Base-by-base conservation (phyloP, 2,113 vertebrate species). In the Xerus inauris region DNA sequence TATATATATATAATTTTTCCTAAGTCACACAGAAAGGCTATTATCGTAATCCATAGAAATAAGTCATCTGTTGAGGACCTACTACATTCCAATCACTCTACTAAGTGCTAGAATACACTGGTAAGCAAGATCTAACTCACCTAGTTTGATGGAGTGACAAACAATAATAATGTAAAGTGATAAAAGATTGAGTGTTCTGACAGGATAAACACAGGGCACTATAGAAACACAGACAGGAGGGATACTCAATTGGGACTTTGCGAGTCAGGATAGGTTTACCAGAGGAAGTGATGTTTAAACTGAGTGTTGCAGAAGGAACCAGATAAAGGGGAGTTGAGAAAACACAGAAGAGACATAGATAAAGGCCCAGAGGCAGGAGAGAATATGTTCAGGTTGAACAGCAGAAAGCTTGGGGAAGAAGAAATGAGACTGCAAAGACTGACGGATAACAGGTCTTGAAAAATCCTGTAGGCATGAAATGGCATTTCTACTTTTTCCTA, bases 401-500 rank as follows among this genome's bases (percentile, higher is more conserved):
- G 51, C 67, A 75, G 26, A 57, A 3, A 51, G 19, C 45, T 54
- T 47, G 8, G 30, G n/a, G 38, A 69, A 24, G 32, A 85, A 89
- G 30, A 71, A 67, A 72, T n/a, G 24, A 82, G n/a, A 89, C 0
- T 24, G 38, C n/a, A 87, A 32, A 94, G 49, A 77, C 3, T 5
- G 22, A 62, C 22, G 54, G 8, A n/a, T 71, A 87, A 42, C 5
- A 92, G 49, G 26, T 40, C 45, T 84, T 90, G 51, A 95, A 92
- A 94, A 79, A 26, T 62, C 51, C 38, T 77, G 26, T 67, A 77
- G 45, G 79, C 17, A 57, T 47, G 45, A 51, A 72, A 89, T 22
- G 28, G 13, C 49, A 62, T 73, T 95, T 88, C 42, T 76, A 72
- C 45, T 83, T 94, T 92, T 91, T 82, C 62, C 47, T 94, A 80